These are phyloP conservation scores for Xylocampa areola DNA, from an alignment of 2,888 invertebrate genomes.

Conservation along the genomic window DNA sequence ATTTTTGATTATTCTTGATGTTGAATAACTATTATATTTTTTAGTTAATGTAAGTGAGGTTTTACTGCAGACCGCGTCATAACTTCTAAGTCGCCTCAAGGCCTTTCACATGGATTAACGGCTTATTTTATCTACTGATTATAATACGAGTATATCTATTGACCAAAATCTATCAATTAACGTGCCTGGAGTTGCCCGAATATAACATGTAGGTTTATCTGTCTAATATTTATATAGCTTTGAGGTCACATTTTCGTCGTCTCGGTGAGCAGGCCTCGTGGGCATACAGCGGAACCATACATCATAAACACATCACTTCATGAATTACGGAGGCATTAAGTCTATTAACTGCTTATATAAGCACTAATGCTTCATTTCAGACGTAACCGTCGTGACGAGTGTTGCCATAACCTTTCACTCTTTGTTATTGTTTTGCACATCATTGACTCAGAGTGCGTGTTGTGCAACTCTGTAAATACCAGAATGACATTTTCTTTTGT, in stretches of 20 bases:
- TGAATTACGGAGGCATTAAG: constrained; percentile 22
- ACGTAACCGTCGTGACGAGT: constrained; percentile 25
- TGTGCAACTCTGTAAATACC: constrained; percentile 24
- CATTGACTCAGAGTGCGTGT: constrained; percentile 24
- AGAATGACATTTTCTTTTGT: constrained; percentile 12
- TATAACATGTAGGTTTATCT: too few species aligned
- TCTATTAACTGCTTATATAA: constrained; percentile 28
- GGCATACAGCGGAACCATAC: constrained; percentile 17
- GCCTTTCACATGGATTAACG: too few species aligned
- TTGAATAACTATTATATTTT: constrained; percentile 8
- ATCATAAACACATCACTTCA: constrained; percentile 1
- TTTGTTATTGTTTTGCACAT: constrained; percentile 39
- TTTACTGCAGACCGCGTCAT: too few species aligned
- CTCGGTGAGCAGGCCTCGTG: constrained; percentile 6
- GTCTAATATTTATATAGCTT: background rate
- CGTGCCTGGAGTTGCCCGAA: too few species aligned
- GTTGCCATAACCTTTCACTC: constrained; percentile 46
- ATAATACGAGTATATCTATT: too few species aligned
- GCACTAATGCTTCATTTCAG: constrained; percentile 25
- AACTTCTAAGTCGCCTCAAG: too few species aligned
- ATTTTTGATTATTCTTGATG: constrained; percentile 12
- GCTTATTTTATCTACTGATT: too few species aligned
- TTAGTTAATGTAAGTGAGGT: too few species aligned
- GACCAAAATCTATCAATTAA: too few species aligned
- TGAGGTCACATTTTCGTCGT: constrained; percentile 1